A percentile compares a stretch with the other conserved stretches of the same genome.
These are phyloP conservation scores for Sturnira hondurensis DNA, from an alignment of 2,113 vertebrate genomes.

Conservation along the genomic window DNA sequence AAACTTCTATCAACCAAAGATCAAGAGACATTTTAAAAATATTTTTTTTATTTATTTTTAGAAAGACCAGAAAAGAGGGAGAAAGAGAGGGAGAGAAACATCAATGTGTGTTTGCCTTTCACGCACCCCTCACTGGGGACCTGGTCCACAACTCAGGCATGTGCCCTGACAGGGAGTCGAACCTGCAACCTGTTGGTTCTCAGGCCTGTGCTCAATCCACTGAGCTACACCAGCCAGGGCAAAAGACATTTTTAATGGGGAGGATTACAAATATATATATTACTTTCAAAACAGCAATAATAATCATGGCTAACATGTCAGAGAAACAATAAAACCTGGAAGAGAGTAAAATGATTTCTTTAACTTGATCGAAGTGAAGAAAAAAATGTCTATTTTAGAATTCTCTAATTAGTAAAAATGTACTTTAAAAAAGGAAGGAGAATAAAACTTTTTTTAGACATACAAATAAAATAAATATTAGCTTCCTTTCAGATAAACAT, in stretches of 20 bases:
- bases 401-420: neutral
- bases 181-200: no score
- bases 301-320: neutral
- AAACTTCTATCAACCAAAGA: neutral
- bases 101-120: no score
- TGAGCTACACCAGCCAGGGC: no score
- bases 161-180: no score
- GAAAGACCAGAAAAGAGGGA: no score
- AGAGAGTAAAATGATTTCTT: neutral
- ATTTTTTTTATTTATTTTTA: no score
- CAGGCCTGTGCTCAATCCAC: no score
- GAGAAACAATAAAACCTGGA: neutral
- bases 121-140: no score
- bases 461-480: neutral
- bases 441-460: neutral
- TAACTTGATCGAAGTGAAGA: neutral
- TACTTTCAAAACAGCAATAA: neutral
- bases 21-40: neutral
- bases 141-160: no score
- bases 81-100: no score
- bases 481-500: neutral
- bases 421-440: neutral
- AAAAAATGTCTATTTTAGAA: neutral
- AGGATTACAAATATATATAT: neutral
- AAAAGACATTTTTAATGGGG: neutral